Evolutionary conservation across 2,888 invertebrate genomes (phyloP).

Genomic region (Volucella inanis): DNA sequence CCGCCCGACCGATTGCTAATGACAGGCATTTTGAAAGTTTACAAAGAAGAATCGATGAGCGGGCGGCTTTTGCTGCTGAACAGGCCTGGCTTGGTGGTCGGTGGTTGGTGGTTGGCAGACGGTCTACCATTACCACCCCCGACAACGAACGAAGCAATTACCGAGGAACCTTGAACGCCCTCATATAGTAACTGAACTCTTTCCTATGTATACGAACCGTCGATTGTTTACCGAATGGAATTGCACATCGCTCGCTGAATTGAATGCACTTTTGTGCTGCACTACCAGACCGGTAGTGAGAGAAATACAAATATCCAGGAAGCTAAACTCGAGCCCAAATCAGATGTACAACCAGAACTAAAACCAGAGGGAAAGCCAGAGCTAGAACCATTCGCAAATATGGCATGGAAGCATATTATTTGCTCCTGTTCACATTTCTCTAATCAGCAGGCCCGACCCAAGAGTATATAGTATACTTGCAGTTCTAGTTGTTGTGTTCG

Average conservation of each 20-base stretch:
- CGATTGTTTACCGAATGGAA: conserved; percentile 68
- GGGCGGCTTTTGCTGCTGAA: not conserved
- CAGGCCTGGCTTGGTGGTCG: not conserved
- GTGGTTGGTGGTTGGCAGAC: not conserved
- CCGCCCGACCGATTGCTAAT: conserved; percentile 46
- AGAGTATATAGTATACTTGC: not conserved
- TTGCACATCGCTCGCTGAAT: conserved; percentile 44
- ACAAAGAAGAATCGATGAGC: conserved; percentile 52
- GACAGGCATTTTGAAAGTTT: conserved; percentile 54
- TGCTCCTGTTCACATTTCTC: conserved; percentile 70
- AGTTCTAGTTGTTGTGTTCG: too few relatives aligned
- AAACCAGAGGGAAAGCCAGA: too few relatives aligned
- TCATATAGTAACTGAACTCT: conserved; percentile 32
- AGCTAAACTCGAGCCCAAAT: not conserved
- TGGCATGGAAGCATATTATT: conserved; percentile 63
- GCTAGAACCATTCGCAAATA: conserved; percentile 54
- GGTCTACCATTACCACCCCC: not conserved
- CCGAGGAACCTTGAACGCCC: conserved; percentile 29
- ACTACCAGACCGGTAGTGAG: conserved; percentile 3
- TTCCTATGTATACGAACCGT: conserved; percentile 32
- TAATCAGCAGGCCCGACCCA: conserved; percentile 60
- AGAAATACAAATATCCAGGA: conserved; percentile 6
- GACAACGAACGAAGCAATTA: conserved; percentile 59
- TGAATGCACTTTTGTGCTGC: conserved; percentile 53
- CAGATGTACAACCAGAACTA: too few relatives aligned